phyloP scores from a whole-genome alignment of 2,888 invertebrate genomes.

The Hirtodrosophila alboralis region DNA sequence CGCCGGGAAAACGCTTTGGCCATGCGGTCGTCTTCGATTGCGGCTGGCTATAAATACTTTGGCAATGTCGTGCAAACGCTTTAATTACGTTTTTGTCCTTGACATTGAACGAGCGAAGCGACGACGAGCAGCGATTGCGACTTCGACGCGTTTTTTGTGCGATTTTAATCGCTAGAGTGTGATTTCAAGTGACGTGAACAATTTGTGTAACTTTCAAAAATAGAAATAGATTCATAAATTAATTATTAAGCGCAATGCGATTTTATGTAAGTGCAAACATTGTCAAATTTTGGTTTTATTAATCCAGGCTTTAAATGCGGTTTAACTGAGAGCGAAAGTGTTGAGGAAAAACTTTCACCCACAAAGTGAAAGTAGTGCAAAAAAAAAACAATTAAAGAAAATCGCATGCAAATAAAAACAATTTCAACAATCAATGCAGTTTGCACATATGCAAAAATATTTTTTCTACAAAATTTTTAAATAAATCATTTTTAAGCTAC shows the following conservation, averaged over 20 bases:
- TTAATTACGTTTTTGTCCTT: conserved; percentile 84
- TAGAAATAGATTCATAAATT: conserved; percentile 10
- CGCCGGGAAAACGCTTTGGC: conserved; percentile 67
- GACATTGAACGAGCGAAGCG: conserved; percentile 76
- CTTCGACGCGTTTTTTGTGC: conserved; percentile 52
- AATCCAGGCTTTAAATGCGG: neutral
- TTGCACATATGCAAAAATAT: neutral
- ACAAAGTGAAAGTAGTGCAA: conserved; percentile 63
- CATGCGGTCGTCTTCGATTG: conserved; percentile 59
- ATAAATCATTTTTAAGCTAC: no score
- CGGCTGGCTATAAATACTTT: conserved; percentile 73
- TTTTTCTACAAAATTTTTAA: no score
- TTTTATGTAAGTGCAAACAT: conserved; percentile 59
- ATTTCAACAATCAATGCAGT: conserved; percentile 6
- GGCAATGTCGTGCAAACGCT: conserved; percentile 75
- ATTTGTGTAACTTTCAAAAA: conserved; percentile 32
- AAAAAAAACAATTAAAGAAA: conserved; percentile 21
- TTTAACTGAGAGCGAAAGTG: conserved; percentile 62
- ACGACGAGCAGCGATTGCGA: conserved; percentile 25
- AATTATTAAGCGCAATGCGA: conserved; percentile 38
- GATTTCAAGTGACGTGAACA: conserved; percentile 22
- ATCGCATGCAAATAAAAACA: conserved; percentile 55
- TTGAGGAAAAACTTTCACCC: conserved; percentile 62
- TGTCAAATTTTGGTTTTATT: conserved; percentile 7
- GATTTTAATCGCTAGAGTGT: conserved; percentile 41